These are phyloP conservation scores for Biston betularia DNA, from an alignment of 2,888 invertebrate genomes.

Conservation along the genomic window DNA sequence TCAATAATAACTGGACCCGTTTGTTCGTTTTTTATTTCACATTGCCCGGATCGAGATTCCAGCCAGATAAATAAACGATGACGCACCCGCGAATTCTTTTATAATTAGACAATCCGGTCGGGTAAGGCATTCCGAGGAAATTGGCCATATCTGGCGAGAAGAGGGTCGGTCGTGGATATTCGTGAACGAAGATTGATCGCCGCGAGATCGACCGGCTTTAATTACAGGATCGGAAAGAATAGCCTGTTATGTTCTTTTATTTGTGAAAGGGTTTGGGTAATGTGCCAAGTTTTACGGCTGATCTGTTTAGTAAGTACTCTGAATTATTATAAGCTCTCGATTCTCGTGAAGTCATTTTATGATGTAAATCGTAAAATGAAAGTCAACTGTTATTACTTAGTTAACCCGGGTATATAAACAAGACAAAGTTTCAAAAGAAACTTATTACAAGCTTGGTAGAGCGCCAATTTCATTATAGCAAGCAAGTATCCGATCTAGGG, in stretches of 20 bases:
- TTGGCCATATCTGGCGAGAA: conserved; percentile 49
- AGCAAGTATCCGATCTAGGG: conserved; percentile 12
- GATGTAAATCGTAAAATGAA: conserved; percentile 12
- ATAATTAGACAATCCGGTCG: conserved; percentile 59
- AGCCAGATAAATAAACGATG: conserved; percentile 59
- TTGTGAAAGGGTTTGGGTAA: conserved; percentile 31
- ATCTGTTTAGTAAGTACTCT: conserved; percentile 23
- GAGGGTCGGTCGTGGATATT: conserved; percentile 40
- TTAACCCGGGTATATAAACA: not conserved
- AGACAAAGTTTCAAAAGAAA: conserved; percentile 7
- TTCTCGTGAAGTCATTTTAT: not conserved
- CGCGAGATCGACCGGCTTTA: conserved; percentile 50
- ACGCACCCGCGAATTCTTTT: conserved; percentile 61
- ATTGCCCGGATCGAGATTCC: conserved; percentile 52
- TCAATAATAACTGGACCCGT: conserved; percentile 49
- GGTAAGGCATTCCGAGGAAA: conserved; percentile 51
- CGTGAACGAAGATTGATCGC: conserved; percentile 58
- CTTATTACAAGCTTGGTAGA: conserved; percentile 9
- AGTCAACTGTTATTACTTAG: conserved; percentile 10
- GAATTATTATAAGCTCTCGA: conserved; percentile 6
- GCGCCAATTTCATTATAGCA: conserved; percentile 21
- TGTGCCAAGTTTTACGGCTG: conserved; percentile 31
- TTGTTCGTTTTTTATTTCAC: conserved; percentile 47
- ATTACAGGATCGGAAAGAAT: conserved; percentile 50
- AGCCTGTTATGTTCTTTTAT: conserved; percentile 22